A percentile compares a stretch with the other conserved stretches of the same genome.
Evolutionary conservation across 2,888 invertebrate genomes (phyloP).

Genomic region (Plebejus melissa): DNA sequence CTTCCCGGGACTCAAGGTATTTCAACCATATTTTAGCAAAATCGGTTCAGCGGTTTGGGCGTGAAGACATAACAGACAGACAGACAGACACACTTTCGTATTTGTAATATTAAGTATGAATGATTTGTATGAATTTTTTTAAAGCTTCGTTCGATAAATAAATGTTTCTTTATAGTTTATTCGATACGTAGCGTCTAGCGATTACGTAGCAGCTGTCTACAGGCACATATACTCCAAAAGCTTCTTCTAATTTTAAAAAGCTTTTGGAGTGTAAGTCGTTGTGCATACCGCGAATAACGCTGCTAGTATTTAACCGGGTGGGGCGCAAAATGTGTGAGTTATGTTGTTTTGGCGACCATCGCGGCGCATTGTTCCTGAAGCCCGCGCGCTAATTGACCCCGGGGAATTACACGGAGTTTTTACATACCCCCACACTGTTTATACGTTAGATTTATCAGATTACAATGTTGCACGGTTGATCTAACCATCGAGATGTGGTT

Average conservation of each 20-base stretch:
- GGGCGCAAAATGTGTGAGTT: constrained; percentile 31
- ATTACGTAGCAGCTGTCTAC: no score
- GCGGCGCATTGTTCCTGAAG: constrained; percentile 35
- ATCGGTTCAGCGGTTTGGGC: no score
- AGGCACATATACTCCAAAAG: no score
- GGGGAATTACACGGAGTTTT: constrained; percentile 39
- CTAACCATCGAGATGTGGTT: background rate
- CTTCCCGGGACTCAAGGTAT: no score
- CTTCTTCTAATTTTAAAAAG: background rate
- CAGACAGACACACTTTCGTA: no score
- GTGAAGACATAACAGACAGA: no score
- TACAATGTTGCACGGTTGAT: constrained; percentile 19
- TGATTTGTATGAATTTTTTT: no score
- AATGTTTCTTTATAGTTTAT: no score
- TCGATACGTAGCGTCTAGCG: no score
- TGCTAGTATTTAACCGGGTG: constrained; percentile 21
- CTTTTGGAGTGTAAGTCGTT: background rate
- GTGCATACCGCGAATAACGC: constrained; percentile 8
- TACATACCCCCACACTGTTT: constrained; percentile 42
- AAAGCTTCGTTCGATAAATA: no score
- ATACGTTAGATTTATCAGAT: constrained; percentile 31
- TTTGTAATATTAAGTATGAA: no score
- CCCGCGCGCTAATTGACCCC: constrained; percentile 40
- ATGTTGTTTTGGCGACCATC: constrained; percentile 32
- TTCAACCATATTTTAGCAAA: no score